Conservation (phyloP, 2,888 invertebrate genomes). For the Tetheella fluctuosa region DNA sequence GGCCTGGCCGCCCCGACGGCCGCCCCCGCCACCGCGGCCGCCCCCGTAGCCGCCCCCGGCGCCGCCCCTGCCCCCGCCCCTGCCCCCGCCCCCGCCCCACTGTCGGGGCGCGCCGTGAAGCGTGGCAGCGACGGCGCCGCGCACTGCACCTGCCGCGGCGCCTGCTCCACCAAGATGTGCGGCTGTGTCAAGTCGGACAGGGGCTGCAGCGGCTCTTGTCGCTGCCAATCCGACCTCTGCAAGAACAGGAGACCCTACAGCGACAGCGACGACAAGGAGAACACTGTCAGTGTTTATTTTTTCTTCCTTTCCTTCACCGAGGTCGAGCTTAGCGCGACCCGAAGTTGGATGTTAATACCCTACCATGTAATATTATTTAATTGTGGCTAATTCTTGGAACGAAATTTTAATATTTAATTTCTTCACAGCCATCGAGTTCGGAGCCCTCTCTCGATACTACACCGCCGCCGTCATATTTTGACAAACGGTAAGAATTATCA, state of each 20-base stretch:
- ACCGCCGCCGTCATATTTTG: slow-evolving; percentile 65
- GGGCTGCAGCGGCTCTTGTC: slow-evolving; percentile 77
- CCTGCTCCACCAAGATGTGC: slow-evolving; percentile 84
- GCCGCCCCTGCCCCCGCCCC: not conserved
- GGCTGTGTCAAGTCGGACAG: slow-evolving; percentile 82
- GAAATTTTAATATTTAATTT: not conserved
- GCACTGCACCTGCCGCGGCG: slow-evolving; percentile 86
- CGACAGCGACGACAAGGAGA: slow-evolving; percentile 73
- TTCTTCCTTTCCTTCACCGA: no score
- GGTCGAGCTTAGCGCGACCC: no score
- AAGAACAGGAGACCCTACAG: slow-evolving; percentile 54
- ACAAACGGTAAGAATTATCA: slow-evolving; percentile 70
- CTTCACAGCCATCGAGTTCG: slow-evolving; percentile 62
- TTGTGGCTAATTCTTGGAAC: no score
- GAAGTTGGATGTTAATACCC: no score
- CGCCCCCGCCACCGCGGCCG: not conserved
- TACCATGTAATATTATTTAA: no score
- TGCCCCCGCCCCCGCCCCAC: not conserved
- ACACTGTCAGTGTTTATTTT: slow-evolving; percentile 39
- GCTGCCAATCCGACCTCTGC: slow-evolving; percentile 78
- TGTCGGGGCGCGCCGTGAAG: slow-evolving; percentile 61
- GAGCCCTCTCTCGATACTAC: slow-evolving; percentile 56
- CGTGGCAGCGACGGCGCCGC: slow-evolving; percentile 83
- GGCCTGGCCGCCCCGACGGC: not conserved
- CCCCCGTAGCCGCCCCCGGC: not conserved